These are phyloP conservation scores for Parnassius glacialis DNA, from an alignment of 2,888 invertebrate species.

Conservation along the genomic window DNA sequence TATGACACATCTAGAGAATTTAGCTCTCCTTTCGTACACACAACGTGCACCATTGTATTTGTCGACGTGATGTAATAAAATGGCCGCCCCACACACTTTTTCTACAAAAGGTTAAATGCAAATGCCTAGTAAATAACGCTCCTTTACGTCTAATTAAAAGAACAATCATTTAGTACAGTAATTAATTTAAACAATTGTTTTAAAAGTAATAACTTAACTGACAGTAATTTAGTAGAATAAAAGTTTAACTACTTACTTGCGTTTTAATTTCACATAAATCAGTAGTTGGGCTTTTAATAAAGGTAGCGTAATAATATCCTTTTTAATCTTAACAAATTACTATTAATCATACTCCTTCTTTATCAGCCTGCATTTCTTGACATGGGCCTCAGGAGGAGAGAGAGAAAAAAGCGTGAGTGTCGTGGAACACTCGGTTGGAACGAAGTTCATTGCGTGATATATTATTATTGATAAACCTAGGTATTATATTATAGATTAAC, in stretches of 20 bases:
- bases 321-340: too few species aligned
- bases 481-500: too few species aligned
- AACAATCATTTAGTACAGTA: slow-evolving; percentile 25
- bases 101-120: slow-evolving; percentile 32
- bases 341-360: too few species aligned
- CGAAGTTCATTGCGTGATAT: too few species aligned
- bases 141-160: slow-evolving; percentile 32
- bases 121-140: slow-evolving; percentile 33
- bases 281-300: background rate
- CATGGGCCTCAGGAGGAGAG: too few species aligned
- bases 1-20: slow-evolving; percentile 22
- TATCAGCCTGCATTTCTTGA: too few species aligned
- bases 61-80: slow-evolving; percentile 48
- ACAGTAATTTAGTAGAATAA: slow-evolving; percentile 17
- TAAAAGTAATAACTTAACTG: slow-evolving; percentile 10
- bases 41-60: slow-evolving; percentile 43
- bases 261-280: slow-evolving; percentile 17
- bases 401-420: too few species aligned
- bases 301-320: too few species aligned
- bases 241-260: slow-evolving; percentile 12
- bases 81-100: slow-evolving; percentile 33
- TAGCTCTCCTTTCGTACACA: slow-evolving; percentile 30
- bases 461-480: too few species aligned
- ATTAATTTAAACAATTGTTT: slow-evolving; percentile 15
- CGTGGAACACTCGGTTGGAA: too few species aligned